Conservation (phyloP, 2,797 vertebrate species). For the Pangasius macronema region DNA sequence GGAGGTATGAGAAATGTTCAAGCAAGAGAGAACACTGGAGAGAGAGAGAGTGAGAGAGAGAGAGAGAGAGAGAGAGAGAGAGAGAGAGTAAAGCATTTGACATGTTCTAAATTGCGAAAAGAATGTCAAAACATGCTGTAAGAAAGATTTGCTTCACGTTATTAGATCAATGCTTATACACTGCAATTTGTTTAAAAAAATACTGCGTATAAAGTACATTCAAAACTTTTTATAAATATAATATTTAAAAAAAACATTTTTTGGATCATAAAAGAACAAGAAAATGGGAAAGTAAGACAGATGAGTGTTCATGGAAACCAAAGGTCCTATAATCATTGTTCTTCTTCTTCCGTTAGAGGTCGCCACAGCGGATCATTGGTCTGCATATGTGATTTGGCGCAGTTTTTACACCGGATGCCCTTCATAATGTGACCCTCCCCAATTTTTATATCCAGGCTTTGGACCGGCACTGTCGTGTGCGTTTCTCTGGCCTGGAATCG, state of each 20-base stretch:
- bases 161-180: neutral
- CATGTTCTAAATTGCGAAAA: neutral
- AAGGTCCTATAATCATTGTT: neutral
- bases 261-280: neutral
- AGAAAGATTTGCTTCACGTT: neutral
- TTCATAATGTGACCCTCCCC: too few relatives aligned
- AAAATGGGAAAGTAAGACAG: neutral
- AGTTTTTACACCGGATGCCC: too few relatives aligned
- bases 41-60: neutral
- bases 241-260: neutral
- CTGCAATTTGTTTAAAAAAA: neutral
- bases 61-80: too few relatives aligned
- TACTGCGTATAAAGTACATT: too few relatives aligned
- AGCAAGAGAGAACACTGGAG: too few relatives aligned
- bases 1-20: neutral
- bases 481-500: too few relatives aligned
- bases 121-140: neutral
- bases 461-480: too few relatives aligned
- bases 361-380: too few relatives aligned
- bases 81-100: neutral
- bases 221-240: neutral
- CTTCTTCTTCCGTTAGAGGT: neutral
- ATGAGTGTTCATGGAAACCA: neutral
- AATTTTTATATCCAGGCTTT: too few relatives aligned
- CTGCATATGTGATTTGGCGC: too few relatives aligned